phyloP scores from a whole-genome alignment of 2,113 vertebrate species.

The Chaetops frenatus region DNA sequence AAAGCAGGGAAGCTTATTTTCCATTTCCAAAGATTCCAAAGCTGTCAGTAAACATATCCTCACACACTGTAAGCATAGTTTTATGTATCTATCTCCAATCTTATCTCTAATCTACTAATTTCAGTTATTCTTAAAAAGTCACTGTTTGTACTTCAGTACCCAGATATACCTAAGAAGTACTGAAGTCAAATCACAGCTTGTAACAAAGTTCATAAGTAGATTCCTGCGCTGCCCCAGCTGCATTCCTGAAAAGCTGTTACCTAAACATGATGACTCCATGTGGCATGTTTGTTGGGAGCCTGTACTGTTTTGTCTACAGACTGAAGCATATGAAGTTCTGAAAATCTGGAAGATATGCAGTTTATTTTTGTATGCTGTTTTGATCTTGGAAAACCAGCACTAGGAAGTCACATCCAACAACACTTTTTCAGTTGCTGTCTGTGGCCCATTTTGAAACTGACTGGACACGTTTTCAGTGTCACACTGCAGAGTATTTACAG shows the following conservation, averaged over 20 bases:
- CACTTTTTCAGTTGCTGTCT: background rate
- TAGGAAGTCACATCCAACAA: background rate
- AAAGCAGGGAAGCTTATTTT: background rate
- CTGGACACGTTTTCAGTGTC: background rate
- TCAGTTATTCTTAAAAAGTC: background rate
- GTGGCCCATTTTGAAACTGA: background rate
- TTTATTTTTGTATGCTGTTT: background rate
- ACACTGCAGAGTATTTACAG: background rate
- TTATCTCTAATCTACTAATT: too few species aligned
- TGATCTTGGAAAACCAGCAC: background rate
- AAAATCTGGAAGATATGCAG: background rate
- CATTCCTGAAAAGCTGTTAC: conserved; percentile 36
- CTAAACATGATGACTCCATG: background rate
- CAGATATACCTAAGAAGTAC: background rate
- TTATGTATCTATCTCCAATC: background rate
- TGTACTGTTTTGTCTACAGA: background rate
- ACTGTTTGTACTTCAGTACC: background rate
- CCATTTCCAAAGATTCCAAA: background rate
- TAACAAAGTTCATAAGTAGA: background rate
- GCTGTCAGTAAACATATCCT: background rate
- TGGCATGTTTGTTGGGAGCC: background rate
- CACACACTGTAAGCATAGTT: background rate
- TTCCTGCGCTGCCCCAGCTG: background rate
- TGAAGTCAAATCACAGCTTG: conserved; percentile 13
- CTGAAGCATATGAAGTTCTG: background rate